A percentile compares a stretch with the other conserved stretches of the same genome.
Evolutionary conservation across 2,888 invertebrate species (phyloP).

Genomic region (Drosophila emarginata): DNA sequence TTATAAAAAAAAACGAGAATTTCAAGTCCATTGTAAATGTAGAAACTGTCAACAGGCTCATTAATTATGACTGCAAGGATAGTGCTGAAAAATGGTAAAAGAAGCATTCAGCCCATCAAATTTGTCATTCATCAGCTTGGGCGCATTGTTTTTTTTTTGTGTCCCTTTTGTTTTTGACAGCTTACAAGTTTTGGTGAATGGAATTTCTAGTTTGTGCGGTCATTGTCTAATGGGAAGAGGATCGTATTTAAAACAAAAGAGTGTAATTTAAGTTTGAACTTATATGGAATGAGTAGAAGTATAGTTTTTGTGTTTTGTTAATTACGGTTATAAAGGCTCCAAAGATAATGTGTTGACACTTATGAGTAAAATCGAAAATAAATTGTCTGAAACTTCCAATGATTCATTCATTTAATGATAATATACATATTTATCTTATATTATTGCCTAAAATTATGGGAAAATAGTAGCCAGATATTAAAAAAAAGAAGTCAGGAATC

Average conservation of each 20-base stretch:
- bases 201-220: background rate
- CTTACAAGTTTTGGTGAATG: conserved; percentile 29
- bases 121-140: conserved; percentile 70
- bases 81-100: conserved; percentile 55
- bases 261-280: background rate
- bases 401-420: no score
- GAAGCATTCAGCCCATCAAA: conserved; percentile 54
- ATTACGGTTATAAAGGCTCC: background rate
- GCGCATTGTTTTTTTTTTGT: conserved; percentile 18
- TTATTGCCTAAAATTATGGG: no score
- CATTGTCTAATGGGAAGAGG: background rate
- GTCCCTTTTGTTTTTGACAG: conserved; percentile 59
- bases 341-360: background rate
- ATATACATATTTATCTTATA: no score
- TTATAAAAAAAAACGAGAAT: conserved; percentile 34
- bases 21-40: conserved; percentile 48
- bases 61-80: conserved; percentile 57
- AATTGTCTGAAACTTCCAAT: no score
- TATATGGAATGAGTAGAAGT: background rate
- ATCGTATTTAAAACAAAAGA: background rate
- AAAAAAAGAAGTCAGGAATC: no score
- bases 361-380: background rate
- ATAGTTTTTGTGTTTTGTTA: background rate
- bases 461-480: no score
- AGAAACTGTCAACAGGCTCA: conserved; percentile 69